Conservation (phyloP, 2,888 invertebrate species). For the Diploptera punctata region DNA sequence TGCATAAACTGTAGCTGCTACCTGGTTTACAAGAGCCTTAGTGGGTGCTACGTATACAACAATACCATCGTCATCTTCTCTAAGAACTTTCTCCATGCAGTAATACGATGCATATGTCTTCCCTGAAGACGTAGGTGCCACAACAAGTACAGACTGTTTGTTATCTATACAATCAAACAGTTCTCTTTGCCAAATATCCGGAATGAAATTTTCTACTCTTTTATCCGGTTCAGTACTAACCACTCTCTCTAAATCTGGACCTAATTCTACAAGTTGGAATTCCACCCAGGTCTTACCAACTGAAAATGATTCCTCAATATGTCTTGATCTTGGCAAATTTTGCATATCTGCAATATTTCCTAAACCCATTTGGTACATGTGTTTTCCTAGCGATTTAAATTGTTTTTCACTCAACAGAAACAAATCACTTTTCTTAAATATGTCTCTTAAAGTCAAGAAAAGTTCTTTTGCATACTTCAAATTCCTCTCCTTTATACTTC, state of each 20-base stretch:
- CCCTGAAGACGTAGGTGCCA: conserved; percentile 54
- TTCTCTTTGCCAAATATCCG: conserved; percentile 53
- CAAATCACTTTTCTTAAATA: not conserved
- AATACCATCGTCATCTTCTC: conserved; percentile 50
- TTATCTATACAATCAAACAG: conserved; percentile 52
- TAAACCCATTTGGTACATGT: conserved; percentile 9
- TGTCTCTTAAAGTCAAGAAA: not conserved
- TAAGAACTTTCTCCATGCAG: conserved; percentile 53
- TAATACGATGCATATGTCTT: conserved; percentile 55
- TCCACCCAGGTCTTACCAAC: conserved; percentile 10
- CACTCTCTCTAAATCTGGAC: conserved; percentile 43
- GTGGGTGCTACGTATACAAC: conserved; percentile 54
- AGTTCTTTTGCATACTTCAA: conserved; percentile 20
- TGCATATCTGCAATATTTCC: not conserved
- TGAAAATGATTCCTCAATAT: not conserved
- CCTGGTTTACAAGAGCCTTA: conserved; percentile 49
- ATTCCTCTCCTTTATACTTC: not conserved
- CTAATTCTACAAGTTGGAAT: conserved; percentile 44
- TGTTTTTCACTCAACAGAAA: not conserved
- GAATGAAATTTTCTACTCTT: conserved; percentile 47
- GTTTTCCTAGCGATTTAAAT: not conserved
- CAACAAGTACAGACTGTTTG: conserved; percentile 52
- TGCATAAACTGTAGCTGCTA: conserved; percentile 45
- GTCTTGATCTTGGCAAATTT: not conserved
- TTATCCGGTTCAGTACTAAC: conserved; percentile 39